phyloP scores from a whole-genome alignment of 2,797 vertebrate species.

The Macropodus opercularis region DNA sequence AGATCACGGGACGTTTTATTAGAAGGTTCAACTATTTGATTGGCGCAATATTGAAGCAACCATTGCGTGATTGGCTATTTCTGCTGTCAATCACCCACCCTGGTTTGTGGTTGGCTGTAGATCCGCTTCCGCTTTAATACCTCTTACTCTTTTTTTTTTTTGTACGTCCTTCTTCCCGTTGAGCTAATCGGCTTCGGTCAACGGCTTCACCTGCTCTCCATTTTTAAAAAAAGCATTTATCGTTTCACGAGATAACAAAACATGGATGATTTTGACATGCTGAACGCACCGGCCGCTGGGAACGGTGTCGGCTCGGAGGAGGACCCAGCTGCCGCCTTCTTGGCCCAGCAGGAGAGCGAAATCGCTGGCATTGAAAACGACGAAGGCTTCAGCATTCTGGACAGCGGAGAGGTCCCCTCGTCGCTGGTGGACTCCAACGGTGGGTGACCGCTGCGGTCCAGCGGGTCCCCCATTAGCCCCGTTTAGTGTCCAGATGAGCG shows the following conservation, averaged over 20 bases:
- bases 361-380: constrained; percentile 96
- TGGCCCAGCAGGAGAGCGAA: constrained; percentile 95
- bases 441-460: constrained; percentile 29
- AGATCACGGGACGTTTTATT: constrained; percentile 65
- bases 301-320: constrained; percentile 86
- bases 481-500: not conserved
- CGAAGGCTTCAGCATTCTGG: constrained; percentile 94
- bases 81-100: constrained; percentile 19
- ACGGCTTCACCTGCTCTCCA: constrained; percentile 40
- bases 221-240: constrained; percentile 5
- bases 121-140: constrained; percentile 57
- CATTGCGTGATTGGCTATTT: constrained; percentile 17
- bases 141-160: not conserved
- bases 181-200: constrained; percentile 48
- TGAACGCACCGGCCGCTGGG: constrained; percentile 79
- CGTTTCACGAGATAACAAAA: not conserved
- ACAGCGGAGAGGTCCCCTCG: constrained; percentile 88
- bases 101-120: constrained; percentile 60
- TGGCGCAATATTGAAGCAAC: constrained; percentile 44
- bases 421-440: constrained; percentile 74
- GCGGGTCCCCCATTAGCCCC: too few species aligned
- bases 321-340: constrained; percentile 91
- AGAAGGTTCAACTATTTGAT: constrained; percentile 37
- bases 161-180: constrained; percentile 49
- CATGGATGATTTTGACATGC: constrained; percentile 88